Evolutionary conservation across 1,140 invertebrate species (phyloP).

Genomic region (Carcinoscorpius rotundicauda): DNA sequence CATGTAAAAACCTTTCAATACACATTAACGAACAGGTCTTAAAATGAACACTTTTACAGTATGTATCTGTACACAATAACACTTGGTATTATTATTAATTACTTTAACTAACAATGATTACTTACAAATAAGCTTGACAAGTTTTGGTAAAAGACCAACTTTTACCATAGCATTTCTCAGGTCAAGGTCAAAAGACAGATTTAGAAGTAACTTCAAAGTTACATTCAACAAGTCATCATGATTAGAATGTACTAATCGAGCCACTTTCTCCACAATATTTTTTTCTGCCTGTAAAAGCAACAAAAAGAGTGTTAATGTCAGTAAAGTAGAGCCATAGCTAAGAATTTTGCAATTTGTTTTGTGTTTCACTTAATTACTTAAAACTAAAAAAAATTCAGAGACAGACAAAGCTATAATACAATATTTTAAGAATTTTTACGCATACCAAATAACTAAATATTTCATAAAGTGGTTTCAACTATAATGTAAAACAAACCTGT

Average conservation of each 20-base stretch:
- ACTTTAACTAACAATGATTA: slow-evolving; percentile 18
- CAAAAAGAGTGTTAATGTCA: not conserved
- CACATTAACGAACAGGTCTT: no score
- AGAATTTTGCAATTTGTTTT: no score
- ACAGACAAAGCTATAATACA: slow-evolving; percentile 1
- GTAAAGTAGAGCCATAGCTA: no score
- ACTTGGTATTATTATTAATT: not conserved
- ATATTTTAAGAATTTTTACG: no score
- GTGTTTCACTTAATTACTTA: no score
- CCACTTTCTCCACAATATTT: slow-evolving; percentile 41
- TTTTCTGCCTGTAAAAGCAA: slow-evolving; percentile 32
- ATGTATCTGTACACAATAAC: no score
- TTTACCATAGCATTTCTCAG: slow-evolving; percentile 79
- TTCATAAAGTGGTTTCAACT: no score
- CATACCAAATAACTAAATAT: no score
- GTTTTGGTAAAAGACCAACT: slow-evolving; percentile 72
- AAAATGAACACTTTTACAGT: no score
- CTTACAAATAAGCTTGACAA: slow-evolving; percentile 75
- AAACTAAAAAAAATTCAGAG: not conserved
- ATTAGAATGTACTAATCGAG: slow-evolving; percentile 36
- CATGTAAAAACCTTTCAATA: no score
- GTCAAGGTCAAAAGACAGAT: slow-evolving; percentile 91
- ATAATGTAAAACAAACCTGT: no score
- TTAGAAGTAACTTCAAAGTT: slow-evolving; percentile 62
- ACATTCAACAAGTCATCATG: slow-evolving; percentile 66